A percentile compares a stretch with the other conserved stretches of the same genome.
Evolutionary conservation across 2,797 vertebrate species (phyloP).

Genomic region (Sebastolobus alascanus): DNA sequence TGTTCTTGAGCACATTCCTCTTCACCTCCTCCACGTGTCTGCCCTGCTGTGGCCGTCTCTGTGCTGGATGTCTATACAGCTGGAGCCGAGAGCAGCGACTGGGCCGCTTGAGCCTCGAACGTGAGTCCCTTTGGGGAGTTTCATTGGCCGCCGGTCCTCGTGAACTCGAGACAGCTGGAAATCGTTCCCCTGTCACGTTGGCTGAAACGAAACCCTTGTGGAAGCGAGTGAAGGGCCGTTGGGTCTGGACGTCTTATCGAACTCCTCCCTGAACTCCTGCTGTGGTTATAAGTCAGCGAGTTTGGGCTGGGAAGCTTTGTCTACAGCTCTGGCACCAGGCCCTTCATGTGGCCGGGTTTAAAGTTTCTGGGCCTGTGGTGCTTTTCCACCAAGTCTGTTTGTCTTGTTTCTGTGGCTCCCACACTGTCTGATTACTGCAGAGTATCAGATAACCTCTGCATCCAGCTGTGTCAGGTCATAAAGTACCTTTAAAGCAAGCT

Average conservation of each 20-base stretch:
- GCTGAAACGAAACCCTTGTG: conserved; percentile 54
- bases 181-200: conserved; percentile 60
- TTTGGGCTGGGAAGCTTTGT: conserved; percentile 62
- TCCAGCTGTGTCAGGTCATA: conserved; percentile 16
- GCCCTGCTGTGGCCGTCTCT: conserved; percentile 67
- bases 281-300: conserved; percentile 60
- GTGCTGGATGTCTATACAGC: conserved; percentile 66
- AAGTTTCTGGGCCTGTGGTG: conserved; percentile 43
- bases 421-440: conserved; percentile 11
- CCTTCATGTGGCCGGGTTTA: conserved; percentile 44
- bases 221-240: conserved; percentile 39
- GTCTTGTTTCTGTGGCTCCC: conserved; percentile 27
- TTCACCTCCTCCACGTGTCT: conserved; percentile 73
- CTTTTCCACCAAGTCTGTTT: conserved; percentile 22
- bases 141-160: conserved; percentile 33
- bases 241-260: conserved; percentile 51
- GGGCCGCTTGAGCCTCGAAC: conserved; percentile 20
- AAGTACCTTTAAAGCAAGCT: conserved; percentile 12
- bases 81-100: conserved; percentile 42
- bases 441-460: conserved; percentile 33
- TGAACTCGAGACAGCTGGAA: conserved; percentile 68
- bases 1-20: conserved; percentile 79
- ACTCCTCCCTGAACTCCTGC: conserved; percentile 60
- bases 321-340: conserved; percentile 45
- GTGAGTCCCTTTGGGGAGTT: conserved; percentile 46